Percentiles rank a stretch among this genome's conserved stretches.
Evolutionary conservation across 2,888 invertebrate species (phyloP).

Genomic region (Catocala nupta): DNA sequence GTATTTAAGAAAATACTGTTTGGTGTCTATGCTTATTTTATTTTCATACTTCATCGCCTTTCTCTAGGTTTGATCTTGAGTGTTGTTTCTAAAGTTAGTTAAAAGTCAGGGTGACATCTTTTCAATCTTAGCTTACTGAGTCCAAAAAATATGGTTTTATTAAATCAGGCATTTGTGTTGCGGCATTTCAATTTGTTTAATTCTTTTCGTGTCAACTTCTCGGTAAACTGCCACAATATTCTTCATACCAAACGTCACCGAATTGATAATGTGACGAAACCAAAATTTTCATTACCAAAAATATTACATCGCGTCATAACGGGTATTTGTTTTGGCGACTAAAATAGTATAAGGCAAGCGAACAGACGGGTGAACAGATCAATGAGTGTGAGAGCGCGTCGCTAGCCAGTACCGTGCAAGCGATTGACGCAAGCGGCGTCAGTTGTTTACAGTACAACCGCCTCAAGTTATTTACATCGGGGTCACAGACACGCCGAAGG

Average conservation of each 20-base stretch:
- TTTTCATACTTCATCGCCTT: too few species aligned
- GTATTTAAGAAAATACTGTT: constrained; percentile 22
- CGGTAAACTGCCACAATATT: background rate
- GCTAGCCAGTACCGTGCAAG: constrained; percentile 55
- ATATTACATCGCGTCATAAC: constrained; percentile 49
- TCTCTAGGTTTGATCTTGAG: too few species aligned
- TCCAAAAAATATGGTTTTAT: too few species aligned
- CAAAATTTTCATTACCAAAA: constrained; percentile 38
- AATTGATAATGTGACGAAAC: constrained; percentile 37
- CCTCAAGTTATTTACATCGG: constrained; percentile 87
- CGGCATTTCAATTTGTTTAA: background rate
- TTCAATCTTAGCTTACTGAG: too few species aligned
- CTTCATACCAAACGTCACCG: constrained; percentile 18
- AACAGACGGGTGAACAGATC: constrained; percentile 53
- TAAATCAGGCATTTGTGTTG: too few species aligned
- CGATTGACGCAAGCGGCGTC: constrained; percentile 83
- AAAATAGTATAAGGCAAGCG: constrained; percentile 66
- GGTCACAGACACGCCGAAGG: constrained; percentile 86
- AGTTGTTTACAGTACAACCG: constrained; percentile 83
- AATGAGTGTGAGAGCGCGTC: constrained; percentile 59
- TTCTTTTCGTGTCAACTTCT: background rate
- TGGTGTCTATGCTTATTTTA: too few species aligned
- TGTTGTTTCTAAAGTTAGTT: too few species aligned
- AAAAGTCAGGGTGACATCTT: too few species aligned
- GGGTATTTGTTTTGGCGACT: constrained; percentile 48